Percentiles rank a stretch among this genome's conserved stretches.
Conservation (phyloP, 2,888 invertebrate species). For the Drosophila macrospina region DNA sequence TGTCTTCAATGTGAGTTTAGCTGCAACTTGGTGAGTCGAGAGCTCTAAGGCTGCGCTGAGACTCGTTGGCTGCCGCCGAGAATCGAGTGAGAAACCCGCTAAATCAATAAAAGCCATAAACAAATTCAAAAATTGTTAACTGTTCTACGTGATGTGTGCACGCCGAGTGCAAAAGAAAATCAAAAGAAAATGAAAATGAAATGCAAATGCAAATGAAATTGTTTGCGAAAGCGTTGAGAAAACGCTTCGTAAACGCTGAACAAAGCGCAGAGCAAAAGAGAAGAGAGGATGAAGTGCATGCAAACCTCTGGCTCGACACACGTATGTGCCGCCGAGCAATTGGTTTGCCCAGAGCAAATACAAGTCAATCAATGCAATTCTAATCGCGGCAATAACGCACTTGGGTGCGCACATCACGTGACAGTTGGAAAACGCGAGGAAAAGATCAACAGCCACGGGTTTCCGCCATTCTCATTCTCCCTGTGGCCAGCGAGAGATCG, state of each 20-base stretch:
- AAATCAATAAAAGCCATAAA: slow-evolving; percentile 13
- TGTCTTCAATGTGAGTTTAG: slow-evolving; percentile 30
- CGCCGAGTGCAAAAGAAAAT: slow-evolving; percentile 7
- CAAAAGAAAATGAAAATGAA: background rate
- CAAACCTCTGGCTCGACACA: slow-evolving; percentile 46
- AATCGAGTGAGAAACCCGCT: slow-evolving; percentile 22
- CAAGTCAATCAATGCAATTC: background rate
- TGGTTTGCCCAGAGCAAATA: slow-evolving; percentile 12
- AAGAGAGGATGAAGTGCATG: slow-evolving; percentile 8
- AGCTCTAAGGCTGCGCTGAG: no score
- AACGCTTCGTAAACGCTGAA: slow-evolving; percentile 18
- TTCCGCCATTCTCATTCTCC: slow-evolving; percentile 11
- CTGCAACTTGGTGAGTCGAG: slow-evolving; percentile 50
- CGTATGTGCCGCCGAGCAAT: slow-evolving; percentile 12
- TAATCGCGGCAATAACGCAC: slow-evolving; percentile 5
- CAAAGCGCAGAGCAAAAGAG: slow-evolving; percentile 1
- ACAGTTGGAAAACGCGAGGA: background rate
- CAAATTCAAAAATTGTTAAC: slow-evolving; percentile 3
- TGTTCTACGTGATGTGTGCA: slow-evolving; percentile 40
- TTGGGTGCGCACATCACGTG: slow-evolving; percentile 18
- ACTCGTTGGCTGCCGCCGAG: slow-evolving; percentile 17
- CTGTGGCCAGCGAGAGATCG: background rate
- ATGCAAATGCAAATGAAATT: slow-evolving; percentile 2
- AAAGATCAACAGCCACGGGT: background rate
- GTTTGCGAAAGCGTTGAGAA: slow-evolving; percentile 20